A percentile compares a stretch with the other conserved stretches of the same genome.
Conservation (phyloP, 2,888 invertebrate species). For the Andrena camellia region DNA sequence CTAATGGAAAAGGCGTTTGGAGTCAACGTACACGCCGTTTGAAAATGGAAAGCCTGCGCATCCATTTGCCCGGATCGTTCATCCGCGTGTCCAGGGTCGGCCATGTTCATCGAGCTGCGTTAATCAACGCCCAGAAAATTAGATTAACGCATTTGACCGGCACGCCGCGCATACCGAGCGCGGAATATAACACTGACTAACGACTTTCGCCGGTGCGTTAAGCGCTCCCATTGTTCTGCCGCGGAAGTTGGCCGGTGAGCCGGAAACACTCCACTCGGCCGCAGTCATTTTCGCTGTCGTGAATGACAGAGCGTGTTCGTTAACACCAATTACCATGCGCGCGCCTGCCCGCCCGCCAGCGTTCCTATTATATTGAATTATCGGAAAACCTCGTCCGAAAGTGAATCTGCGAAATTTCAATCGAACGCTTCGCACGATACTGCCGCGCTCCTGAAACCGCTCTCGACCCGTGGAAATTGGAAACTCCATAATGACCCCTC, state of each 20-base stretch:
- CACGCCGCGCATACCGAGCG: constrained; percentile 54
- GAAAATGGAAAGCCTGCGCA: constrained; percentile 3
- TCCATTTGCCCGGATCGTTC: constrained; percentile 22
- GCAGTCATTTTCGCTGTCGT: constrained; percentile 73
- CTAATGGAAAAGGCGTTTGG: background rate
- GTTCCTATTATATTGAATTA: constrained; percentile 67
- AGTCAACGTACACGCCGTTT: background rate
- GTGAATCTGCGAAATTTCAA: constrained; percentile 70
- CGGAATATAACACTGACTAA: constrained; percentile 71
- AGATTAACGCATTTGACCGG: constrained; percentile 67
- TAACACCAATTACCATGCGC: constrained; percentile 72
- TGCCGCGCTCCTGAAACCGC: background rate
- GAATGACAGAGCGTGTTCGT: constrained; percentile 75
- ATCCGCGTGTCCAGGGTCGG: constrained; percentile 7
- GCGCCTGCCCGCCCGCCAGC: constrained; percentile 49
- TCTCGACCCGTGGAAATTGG: background rate
- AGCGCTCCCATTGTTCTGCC: constrained; percentile 74
- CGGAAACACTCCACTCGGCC: constrained; percentile 72
- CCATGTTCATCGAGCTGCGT: constrained; percentile 40
- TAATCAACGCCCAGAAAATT: constrained; percentile 70
- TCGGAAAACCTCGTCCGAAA: constrained; percentile 68
- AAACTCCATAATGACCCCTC: background rate
- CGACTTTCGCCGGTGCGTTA: constrained; percentile 76
- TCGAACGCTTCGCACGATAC: constrained; percentile 48
- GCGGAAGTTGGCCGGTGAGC: constrained; percentile 74